Percentiles rank a stretch among this genome's conserved stretches.
These are phyloP conservation scores for Musca domestica DNA, from an alignment of 1,140 invertebrate genomes.

Conservation along the genomic window DNA sequence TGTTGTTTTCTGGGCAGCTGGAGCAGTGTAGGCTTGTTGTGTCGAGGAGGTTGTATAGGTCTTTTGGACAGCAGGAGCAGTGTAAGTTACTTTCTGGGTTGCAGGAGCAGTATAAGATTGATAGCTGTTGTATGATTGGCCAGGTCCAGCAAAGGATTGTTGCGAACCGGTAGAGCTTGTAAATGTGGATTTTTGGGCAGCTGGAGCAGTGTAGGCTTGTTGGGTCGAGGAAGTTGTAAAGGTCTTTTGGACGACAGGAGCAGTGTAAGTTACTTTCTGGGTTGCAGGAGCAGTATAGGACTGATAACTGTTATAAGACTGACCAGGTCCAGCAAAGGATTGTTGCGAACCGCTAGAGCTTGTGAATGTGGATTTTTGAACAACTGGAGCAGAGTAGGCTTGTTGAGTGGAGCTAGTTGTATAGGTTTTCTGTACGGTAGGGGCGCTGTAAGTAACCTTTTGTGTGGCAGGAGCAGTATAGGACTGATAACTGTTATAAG, in stretches of 20 bases:
- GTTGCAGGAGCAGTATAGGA: too few relatives aligned
- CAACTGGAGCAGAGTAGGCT: constrained; percentile 26
- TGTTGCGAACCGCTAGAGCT: too few relatives aligned
- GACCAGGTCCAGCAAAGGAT: not conserved
- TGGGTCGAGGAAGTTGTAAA: too few relatives aligned
- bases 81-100: not conserved
- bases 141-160: not conserved
- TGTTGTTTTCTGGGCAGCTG: constrained; percentile 13
- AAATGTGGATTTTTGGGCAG: not conserved
- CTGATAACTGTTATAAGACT: too few relatives aligned
- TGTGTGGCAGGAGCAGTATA: not conserved
- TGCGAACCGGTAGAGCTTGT: too few relatives aligned
- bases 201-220: not conserved
- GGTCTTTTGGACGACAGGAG: not conserved
- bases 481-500: too few relatives aligned
- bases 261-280: too few relatives aligned
- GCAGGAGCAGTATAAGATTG: constrained; percentile 5
- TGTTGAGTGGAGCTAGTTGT: not conserved
- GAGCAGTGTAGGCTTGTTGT: constrained; percentile 13
- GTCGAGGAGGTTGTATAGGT: not conserved
- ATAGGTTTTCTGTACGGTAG: not conserved
- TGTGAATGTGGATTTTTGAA: too few relatives aligned
- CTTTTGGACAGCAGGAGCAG: constrained; percentile 3
- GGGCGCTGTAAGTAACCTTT: not conserved
- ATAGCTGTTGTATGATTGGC: constrained; percentile 1